Evolutionary conservation across 1,140 invertebrate species (phyloP).

Genomic region (Diabrotica virgifera): DNA sequence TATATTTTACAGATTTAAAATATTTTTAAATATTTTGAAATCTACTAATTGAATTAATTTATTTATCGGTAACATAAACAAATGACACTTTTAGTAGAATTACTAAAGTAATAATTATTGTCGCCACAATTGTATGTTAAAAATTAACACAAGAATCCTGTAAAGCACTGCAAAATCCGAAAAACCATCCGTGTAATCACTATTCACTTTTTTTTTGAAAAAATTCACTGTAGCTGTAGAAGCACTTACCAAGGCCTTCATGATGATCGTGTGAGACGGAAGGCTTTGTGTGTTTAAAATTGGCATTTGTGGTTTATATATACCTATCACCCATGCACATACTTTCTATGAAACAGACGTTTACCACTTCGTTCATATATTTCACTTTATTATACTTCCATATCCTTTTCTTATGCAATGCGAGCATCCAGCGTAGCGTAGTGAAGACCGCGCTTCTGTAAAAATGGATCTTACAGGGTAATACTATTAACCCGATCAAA

Average conservation of each 20-base stretch:
- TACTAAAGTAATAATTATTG: no score
- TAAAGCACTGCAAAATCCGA: no score
- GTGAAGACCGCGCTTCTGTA: no score
- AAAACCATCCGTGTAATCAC: neutral
- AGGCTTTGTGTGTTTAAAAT: conserved; percentile 38
- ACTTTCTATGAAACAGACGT: conserved; percentile 43
- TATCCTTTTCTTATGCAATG: conserved; percentile 38
- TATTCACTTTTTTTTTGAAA: conserved; percentile 10
- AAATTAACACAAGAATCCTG: no score
- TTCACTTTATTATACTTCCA: conserved; percentile 42
- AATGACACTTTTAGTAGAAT: no score
- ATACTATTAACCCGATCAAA: no score
- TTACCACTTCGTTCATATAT: conserved; percentile 33
- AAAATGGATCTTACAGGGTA: no score
- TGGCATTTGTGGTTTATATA: conserved; percentile 40
- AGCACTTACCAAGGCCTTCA: conserved; percentile 47
- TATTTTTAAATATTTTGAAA: no score
- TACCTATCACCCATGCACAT: conserved; percentile 28
- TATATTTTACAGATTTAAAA: no score
- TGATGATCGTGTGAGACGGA: conserved; percentile 39
- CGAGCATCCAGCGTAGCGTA: conserved; percentile 14
- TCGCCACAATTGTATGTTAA: no score
- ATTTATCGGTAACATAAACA: no score
- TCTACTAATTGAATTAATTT: no score
- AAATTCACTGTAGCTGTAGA: conserved; percentile 7